phyloP scores from a whole-genome alignment of 2,797 vertebrate genomes.

The Lagodon rhomboides region DNA sequence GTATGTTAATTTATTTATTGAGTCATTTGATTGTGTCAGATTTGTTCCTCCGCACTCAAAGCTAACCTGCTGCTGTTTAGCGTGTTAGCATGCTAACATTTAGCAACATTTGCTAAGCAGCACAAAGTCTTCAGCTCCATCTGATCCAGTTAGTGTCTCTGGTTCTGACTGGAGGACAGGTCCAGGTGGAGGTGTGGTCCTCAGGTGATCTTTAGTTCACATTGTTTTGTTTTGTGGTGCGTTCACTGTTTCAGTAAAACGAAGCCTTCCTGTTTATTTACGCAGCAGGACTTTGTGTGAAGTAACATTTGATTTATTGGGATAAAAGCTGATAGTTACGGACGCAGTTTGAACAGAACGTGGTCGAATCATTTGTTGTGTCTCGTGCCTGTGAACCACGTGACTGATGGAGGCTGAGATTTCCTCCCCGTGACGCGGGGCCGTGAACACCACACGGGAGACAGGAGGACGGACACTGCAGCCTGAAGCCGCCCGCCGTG shows the following conservation, averaged over 20 bases:
- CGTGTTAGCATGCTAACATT: too few relatives aligned
- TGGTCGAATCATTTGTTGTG: conserved; percentile 2
- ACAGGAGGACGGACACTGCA: not conserved
- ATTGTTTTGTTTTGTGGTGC: not conserved
- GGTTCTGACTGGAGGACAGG: too few relatives aligned
- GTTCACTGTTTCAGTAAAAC: not conserved
- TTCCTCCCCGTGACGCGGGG: conserved; percentile 49
- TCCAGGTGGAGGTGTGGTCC: too few relatives aligned
- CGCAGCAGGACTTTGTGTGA: not conserved
- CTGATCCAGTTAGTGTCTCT: too few relatives aligned
- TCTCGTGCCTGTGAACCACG: conserved; percentile 13
- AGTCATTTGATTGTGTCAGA: too few relatives aligned
- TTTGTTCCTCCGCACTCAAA: too few relatives aligned
- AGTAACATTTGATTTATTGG: too few relatives aligned
- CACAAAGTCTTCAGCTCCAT: too few relatives aligned
- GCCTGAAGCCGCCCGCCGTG: not conserved
- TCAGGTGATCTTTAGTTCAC: not conserved
- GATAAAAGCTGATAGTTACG: not conserved
- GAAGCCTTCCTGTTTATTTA: not conserved
- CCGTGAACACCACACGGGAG: conserved; percentile 38
- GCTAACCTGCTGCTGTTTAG: too few relatives aligned
- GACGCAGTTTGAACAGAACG: not conserved
- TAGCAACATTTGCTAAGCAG: too few relatives aligned
- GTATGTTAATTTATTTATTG: too few relatives aligned
- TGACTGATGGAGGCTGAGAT: conserved; percentile 27